Base-by-base conservation (phyloP, 2,797 vertebrate genomes). In the Odontamblyopus lacepedii region DNA sequence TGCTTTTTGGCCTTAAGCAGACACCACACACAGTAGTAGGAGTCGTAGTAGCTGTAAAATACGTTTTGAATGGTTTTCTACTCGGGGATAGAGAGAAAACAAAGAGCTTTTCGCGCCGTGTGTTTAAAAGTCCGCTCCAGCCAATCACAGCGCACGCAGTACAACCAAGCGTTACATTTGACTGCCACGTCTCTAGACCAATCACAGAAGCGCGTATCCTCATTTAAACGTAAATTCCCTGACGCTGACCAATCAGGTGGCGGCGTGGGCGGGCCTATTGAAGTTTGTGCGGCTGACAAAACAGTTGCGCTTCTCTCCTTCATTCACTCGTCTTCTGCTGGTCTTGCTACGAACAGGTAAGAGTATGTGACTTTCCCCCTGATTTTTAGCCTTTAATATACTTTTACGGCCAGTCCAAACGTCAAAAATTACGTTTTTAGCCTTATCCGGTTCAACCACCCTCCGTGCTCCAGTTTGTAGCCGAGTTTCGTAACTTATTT, bases 51-150 rank as follows among this genome's bases (percentile, higher is more conserved):
- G 29, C n/a, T 19, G 60, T 26, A 55, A 26, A 60, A 12, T 57
- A 57, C 5, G 23, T 26, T 26, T 57, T 57, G 55, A 57, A 26
- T 26, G 55, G 9, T 64, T 77, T 63, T 59, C 4, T 30, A 67
- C 50, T 75, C 55, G 23, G 55, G n/a, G 23, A 57, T n/a, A 38
- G 60, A n/a, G 35, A n/a, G 62, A 70, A 30, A 79, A 92, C 88
- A 90, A 91, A 90, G 72, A 19, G 41, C 12, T 55, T 85, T 92
- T 92, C 74, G 89, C 91, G 91, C 90, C 87, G 73, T 86, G 15
- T 13, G 75, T 90, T 92, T 92, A 90, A 92, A 92, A 82, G 75
- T 71, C 83, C 77, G 4, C 1, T 19, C 23, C 60, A 74, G 61
- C 91, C 89, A 91, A 92, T 91, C 82, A 75, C 27, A 11, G 50